A percentile compares a stretch with the other conserved stretches of the same genome.
phyloP scores from a whole-genome alignment of 2,888 invertebrate genomes.

The Eupithecia dodoneata region DNA sequence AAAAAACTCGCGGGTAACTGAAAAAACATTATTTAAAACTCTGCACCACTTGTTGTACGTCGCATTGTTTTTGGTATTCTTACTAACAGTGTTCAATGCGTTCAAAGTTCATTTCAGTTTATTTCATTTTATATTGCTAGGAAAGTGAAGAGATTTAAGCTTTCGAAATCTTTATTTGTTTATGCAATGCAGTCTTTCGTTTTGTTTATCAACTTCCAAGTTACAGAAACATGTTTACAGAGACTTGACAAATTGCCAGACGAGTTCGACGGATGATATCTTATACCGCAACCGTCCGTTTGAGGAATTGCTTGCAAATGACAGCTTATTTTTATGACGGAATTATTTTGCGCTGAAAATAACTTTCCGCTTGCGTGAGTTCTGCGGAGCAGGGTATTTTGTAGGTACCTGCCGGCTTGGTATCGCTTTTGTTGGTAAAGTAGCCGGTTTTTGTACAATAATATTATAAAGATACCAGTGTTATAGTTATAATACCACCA shows the following conservation, averaged over 20 bases:
- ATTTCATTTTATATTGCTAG: background rate
- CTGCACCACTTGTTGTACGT: background rate
- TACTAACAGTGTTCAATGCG: background rate
- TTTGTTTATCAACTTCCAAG: slow-evolving; percentile 25
- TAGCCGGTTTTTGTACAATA: too few species aligned
- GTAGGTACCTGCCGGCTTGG: background rate
- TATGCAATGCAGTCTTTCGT: slow-evolving; percentile 29
- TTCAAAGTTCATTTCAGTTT: background rate
- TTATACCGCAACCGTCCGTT: background rate
- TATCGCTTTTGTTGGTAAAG: background rate
- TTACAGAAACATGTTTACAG: slow-evolving; percentile 23
- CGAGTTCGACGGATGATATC: slow-evolving; percentile 25
- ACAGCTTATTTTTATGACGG: slow-evolving; percentile 26
- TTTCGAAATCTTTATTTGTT: background rate
- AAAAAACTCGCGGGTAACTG: background rate
- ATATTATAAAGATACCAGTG: too few species aligned
- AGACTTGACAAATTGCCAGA: slow-evolving; percentile 34
- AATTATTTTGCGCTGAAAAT: slow-evolving; percentile 16
- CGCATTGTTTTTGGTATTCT: background rate
- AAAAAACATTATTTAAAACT: background rate
- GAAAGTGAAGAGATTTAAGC: background rate
- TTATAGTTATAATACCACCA: too few species aligned
- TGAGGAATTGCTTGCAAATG: slow-evolving; percentile 23
- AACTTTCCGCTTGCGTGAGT: slow-evolving; percentile 3
- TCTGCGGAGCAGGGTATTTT: background rate